Percentiles rank a stretch among this genome's conserved stretches.
Conservation (phyloP, 2,888 invertebrate genomes). For the Sipha maydis region DNA sequence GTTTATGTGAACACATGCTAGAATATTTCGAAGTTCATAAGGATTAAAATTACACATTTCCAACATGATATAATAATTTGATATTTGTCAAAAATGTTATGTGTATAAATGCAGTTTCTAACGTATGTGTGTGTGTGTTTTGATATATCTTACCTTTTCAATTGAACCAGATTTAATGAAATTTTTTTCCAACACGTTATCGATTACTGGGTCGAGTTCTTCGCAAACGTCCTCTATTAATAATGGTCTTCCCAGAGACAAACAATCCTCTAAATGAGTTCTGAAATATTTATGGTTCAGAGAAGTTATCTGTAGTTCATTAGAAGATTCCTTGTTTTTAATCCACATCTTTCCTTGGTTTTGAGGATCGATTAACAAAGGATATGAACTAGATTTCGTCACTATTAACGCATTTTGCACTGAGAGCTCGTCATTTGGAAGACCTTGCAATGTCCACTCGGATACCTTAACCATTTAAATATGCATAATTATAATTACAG, state of each 20-base stretch:
- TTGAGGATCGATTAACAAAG: constrained; percentile 93
- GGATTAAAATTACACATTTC: not conserved
- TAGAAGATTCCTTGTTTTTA: constrained; percentile 88
- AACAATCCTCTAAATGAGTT: constrained; percentile 86
- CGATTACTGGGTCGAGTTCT: constrained; percentile 94
- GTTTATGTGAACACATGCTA: no score
- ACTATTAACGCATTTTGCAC: constrained; percentile 97
- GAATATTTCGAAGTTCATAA: not conserved
- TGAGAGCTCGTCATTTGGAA: constrained; percentile 95
- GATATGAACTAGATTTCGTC: constrained; percentile 94
- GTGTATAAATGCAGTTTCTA: not conserved
- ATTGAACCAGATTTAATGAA: constrained; percentile 97
- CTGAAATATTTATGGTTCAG: constrained; percentile 96
- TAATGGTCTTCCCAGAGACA: constrained; percentile 87
- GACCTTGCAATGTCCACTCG: constrained; percentile 94
- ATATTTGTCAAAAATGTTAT: not conserved
- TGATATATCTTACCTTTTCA: constrained; percentile 74
- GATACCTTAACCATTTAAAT: constrained; percentile 69
- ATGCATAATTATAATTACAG: not conserved
- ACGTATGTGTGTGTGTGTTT: not conserved
- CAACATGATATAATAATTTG: not conserved
- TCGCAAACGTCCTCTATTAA: constrained; percentile 95
- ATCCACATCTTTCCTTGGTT: constrained; percentile 98
- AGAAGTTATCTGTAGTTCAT: constrained; percentile 92
- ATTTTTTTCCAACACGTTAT: constrained; percentile 96